Evolutionary conservation across 2,797 vertebrate genomes (phyloP).

Genomic region (Orientallactaga sibirica): DNA sequence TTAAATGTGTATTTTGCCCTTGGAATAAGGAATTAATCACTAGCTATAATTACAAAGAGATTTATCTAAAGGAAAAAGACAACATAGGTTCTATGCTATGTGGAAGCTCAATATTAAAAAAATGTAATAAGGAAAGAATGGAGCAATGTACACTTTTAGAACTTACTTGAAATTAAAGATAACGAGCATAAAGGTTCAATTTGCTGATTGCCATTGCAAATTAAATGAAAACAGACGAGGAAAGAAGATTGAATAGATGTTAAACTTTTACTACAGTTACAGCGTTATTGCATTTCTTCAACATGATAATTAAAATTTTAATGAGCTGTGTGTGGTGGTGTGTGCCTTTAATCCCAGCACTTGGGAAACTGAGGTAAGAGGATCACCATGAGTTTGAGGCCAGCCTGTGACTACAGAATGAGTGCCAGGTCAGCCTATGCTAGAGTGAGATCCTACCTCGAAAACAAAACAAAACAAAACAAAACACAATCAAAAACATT

Average conservation of each 20-base stretch:
- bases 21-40: background rate
- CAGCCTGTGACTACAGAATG: too few species aligned
- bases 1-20: background rate
- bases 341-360: too few species aligned
- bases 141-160: background rate
- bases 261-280: background rate
- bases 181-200: constrained; percentile 14
- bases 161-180: constrained; percentile 53
- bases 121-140: background rate
- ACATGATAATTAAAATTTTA: constrained; percentile 46
- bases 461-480: too few species aligned
- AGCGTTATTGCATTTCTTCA: background rate
- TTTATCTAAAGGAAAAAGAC: background rate
- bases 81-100: background rate
- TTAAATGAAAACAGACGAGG: constrained; percentile 50
- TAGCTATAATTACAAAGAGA: background rate
- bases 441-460: too few species aligned
- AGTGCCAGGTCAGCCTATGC: too few species aligned
- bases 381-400: too few species aligned
- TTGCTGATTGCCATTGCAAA: constrained; percentile 12
- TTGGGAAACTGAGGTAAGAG: too few species aligned
- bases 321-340: background rate
- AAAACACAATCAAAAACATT: too few species aligned
- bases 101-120: background rate
- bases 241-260: constrained; percentile 14